phyloP scores from a whole-genome alignment of 1,140 invertebrate genomes.

The Habropoda laboriosa region DNA sequence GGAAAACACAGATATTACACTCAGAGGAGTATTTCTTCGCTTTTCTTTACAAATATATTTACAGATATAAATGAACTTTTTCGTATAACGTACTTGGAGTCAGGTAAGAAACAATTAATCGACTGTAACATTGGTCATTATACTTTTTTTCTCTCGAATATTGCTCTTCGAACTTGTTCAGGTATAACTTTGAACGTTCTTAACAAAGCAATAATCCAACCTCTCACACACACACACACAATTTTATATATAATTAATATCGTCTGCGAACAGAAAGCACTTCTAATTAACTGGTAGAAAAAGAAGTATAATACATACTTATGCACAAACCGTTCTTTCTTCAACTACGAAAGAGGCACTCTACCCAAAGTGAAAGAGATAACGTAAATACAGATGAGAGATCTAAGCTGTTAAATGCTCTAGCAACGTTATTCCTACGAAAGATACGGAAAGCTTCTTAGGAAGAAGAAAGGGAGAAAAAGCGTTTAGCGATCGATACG shows the following conservation, averaged over 20 bases:
- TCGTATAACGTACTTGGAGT: constrained; percentile 56
- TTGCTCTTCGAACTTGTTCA: constrained; percentile 10
- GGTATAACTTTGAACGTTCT: not conserved
- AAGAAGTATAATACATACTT: too few species aligned
- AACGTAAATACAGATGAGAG: too few species aligned
- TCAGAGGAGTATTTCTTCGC: not conserved
- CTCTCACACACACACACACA: too few species aligned
- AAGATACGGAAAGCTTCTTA: too few species aligned
- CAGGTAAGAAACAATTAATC: constrained; percentile 30
- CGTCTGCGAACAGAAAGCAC: constrained; percentile 30
- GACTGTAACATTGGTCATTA: not conserved
- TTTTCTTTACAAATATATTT: not conserved
- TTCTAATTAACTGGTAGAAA: constrained; percentile 24
- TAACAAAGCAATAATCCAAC: not conserved
- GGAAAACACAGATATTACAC: constrained; percentile 67
- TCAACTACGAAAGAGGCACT: not conserved
- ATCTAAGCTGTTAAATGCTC: too few species aligned
- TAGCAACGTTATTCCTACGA: too few species aligned
- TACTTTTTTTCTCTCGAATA: constrained; percentile 5
- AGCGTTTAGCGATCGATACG: not conserved
- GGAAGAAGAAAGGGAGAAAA: too few species aligned
- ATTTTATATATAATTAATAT: constrained; percentile 21
- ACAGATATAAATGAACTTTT: constrained; percentile 9
- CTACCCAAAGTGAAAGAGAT: not conserved
- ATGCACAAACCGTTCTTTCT: not conserved